Percentiles rank a stretch among this genome's conserved stretches.
Conservation (phyloP, 2,888 invertebrate genomes). For the Prionchulus punctatus region DNA sequence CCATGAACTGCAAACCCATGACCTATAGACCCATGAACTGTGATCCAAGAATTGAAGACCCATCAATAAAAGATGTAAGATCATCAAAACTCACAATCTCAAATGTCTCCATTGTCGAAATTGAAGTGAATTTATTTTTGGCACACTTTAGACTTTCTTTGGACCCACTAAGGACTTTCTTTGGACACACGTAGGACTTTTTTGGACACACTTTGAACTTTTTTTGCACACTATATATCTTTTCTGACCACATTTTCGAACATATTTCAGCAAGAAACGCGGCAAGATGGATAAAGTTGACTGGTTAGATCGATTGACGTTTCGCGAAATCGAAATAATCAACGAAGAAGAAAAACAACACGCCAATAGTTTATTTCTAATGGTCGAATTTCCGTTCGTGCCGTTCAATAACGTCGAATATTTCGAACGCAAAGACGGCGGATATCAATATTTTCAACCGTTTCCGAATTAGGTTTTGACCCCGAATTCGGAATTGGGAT, state of each 20-base stretch:
- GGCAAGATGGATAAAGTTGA: conserved; percentile 87
- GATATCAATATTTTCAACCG: conserved; percentile 48
- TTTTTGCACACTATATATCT: too few species aligned
- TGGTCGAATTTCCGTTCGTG: conserved; percentile 69
- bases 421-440: conserved; percentile 81
- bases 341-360: conserved; percentile 80
- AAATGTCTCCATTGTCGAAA: conserved; percentile 29
- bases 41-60: too few species aligned
- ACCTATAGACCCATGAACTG: too few species aligned
- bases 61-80: too few species aligned
- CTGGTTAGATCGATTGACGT: conserved; percentile 87
- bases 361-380: conserved; percentile 72
- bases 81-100: background rate
- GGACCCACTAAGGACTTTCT: too few species aligned
- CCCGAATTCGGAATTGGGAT: conserved; percentile 16
- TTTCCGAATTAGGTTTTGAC: conserved; percentile 14
- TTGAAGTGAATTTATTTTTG: conserved; percentile 16
- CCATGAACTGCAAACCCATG: too few species aligned
- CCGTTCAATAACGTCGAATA: conserved; percentile 49
- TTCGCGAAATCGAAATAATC: conserved; percentile 82
- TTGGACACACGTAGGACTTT: too few species aligned
- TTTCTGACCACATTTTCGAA: too few species aligned
- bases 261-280: conserved; percentile 72
- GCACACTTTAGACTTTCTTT: background rate
- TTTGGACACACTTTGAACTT: too few species aligned